Percentiles rank a stretch among this genome's conserved stretches.
Conservation (phyloP, 2,797 vertebrate species). For the Sebastes diploproa region DNA sequence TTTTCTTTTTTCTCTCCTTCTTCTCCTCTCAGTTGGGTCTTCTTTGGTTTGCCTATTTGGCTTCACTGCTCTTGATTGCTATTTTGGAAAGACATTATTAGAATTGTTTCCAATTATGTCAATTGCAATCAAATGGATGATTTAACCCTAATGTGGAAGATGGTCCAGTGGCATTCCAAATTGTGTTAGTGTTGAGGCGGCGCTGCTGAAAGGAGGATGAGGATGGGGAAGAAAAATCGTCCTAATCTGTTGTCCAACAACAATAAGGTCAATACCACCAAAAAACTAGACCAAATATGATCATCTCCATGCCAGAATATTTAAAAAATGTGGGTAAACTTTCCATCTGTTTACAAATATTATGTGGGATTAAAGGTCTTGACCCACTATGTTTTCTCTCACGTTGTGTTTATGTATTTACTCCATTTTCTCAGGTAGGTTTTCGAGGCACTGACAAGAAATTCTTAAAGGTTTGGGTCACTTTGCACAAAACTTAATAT, state of each 20-base stretch:
- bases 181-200: conserved; percentile 24
- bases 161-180: conserved; percentile 49
- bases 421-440: neutral
- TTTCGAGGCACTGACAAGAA: neutral
- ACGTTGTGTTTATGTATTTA: neutral
- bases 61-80: conserved; percentile 62
- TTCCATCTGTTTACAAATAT: neutral
- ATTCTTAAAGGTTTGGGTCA: neutral
- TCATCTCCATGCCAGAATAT: neutral
- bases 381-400: neutral
- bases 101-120: conserved; percentile 70
- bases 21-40: conserved; percentile 11
- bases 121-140: conserved; percentile 73
- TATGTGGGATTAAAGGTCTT: neutral
- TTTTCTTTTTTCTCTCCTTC: conserved; percentile 17
- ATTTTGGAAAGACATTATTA: conserved; percentile 66
- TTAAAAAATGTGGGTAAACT: neutral
- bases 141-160: conserved; percentile 67
- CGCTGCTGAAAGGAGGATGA: conserved; percentile 3
- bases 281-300: conserved; percentile 1
- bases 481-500: neutral
- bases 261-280: neutral
- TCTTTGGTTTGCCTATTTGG: conserved; percentile 19
- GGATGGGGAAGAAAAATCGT: neutral
- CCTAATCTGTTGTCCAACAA: neutral